Conservation (phyloP, 2,888 invertebrate genomes). For the Ypsolopha scabrella region DNA sequence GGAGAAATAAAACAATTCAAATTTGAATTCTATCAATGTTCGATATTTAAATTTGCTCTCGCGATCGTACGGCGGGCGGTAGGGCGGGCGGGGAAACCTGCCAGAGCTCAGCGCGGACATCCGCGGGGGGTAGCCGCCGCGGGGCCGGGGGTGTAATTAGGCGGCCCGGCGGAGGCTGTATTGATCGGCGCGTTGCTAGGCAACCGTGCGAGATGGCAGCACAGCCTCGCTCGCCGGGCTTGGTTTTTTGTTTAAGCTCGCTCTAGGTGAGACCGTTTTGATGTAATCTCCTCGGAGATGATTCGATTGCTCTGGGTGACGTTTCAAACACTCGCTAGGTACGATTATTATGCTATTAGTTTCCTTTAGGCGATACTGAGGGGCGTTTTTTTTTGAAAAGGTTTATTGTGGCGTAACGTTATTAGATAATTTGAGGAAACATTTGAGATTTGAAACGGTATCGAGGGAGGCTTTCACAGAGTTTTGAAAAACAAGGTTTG, state of each 20-base stretch:
- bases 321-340: neutral
- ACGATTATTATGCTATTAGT: conserved; percentile 30
- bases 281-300: conserved; percentile 53
- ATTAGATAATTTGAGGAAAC: conserved; percentile 12
- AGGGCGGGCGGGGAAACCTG: conserved; percentile 11
- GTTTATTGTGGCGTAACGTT: conserved; percentile 10
- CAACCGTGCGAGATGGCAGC: conserved; percentile 64
- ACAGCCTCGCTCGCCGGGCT: conserved; percentile 44
- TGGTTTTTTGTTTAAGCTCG: conserved; percentile 56
- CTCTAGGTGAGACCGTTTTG: conserved; percentile 60
- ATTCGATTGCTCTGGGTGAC: conserved; percentile 29
- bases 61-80: conserved; percentile 17
- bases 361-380: conserved; percentile 11
- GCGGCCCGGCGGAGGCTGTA: conserved; percentile 69
- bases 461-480: no score
- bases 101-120: no score
- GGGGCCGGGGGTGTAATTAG: conserved; percentile 49
- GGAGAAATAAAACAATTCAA: conserved; percentile 39
- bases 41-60: conserved; percentile 60
- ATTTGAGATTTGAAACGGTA: neutral
- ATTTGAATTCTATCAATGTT: conserved; percentile 63
- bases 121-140: no score
- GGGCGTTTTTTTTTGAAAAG: conserved; percentile 12
- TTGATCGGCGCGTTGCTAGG: conserved; percentile 65
- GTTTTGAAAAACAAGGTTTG: no score